Base-by-base conservation (phyloP, 2,797 vertebrate genomes). In the Channallabes apus region DNA sequence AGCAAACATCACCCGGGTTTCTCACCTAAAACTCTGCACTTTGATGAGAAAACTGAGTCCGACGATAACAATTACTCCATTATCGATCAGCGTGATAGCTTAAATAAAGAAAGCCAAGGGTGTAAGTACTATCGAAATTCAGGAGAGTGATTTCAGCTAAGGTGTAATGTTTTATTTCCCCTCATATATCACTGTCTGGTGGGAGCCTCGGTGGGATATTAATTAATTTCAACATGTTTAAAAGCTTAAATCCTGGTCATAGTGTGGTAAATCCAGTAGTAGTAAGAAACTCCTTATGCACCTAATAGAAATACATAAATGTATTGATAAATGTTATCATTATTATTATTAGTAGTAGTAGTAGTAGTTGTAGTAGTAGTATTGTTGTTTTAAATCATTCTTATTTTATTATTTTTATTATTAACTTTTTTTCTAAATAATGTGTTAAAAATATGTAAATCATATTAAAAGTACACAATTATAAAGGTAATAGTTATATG, bases 61-160 rank as follows among this genome's bases (percentile, higher is more conserved):
- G 82, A 83, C 84, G 75, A 82, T 75, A 76, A 65, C 72, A 82
- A 83, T 86, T 80, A 82, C 69, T 71, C 58, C 24, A 11, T 11
- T 87, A 87, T 88, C 24, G 84, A 88, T 84, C 86, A 27, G 46
- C 24, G 65, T 84, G 51, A 75, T 84, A 79, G 62, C 79, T 83
- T 86, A 76, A 88, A 82, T 77, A 82, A 87, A 69, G 86, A 84
- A 87, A 84, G 78, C 72, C 78, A 68, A 82, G 46, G 76, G 77
- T 80, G 27, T 71, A 82, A 82, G 71, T 78, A 64, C 64, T 65
- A 1, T 9, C 7, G 71, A 84, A 82, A 78, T 64, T 82, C 83
- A 77, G 29, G 56, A 82, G 82, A 84, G 64, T 14, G 71, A 82
- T 84, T 82, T 68, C 54, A 71, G 64, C 72, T 59, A 20, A 86